These are phyloP conservation scores for Cotesia typhae DNA, from an alignment of 1,140 invertebrate species.

Conservation along the genomic window DNA sequence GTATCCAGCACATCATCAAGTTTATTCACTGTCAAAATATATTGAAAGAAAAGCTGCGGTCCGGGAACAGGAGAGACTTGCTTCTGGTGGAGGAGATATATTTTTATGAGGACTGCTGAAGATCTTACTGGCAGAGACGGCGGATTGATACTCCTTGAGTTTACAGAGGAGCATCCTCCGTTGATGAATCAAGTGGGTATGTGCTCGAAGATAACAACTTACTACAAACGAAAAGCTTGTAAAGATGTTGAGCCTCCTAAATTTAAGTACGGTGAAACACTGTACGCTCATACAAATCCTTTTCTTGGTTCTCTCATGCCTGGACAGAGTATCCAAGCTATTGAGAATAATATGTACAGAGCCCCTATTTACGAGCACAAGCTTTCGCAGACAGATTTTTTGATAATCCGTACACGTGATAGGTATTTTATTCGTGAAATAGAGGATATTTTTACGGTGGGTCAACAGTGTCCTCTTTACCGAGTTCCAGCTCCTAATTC, in stretches of 20 bases:
- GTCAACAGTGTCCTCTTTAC: constrained; percentile 95
- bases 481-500: constrained; percentile 99
- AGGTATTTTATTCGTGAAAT: constrained; percentile 92
- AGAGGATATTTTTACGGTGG: constrained; percentile 89
- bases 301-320: constrained; percentile 94
- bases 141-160: constrained; percentile 92
- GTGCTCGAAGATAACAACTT: constrained; percentile 99
- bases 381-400: constrained; percentile 84
- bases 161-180: constrained; percentile 97
- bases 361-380: constrained; percentile 95
- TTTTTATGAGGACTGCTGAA: constrained; percentile 97
- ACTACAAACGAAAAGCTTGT: constrained; percentile 93
- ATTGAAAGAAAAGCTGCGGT: constrained; percentile 93
- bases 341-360: constrained; percentile 98
- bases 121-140: constrained; percentile 96
- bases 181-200: constrained; percentile 96
- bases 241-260: constrained; percentile 90
- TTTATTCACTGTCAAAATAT: constrained; percentile 86
- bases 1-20: constrained; percentile 75
- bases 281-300: constrained; percentile 96
- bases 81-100: constrained; percentile 96
- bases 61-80: constrained; percentile 90
- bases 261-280: constrained; percentile 92
- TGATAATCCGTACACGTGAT: constrained; percentile 90
- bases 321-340: constrained; percentile 90